Conservation (phyloP, 2,797 vertebrate genomes). For the Phataginus tetradactyla region DNA sequence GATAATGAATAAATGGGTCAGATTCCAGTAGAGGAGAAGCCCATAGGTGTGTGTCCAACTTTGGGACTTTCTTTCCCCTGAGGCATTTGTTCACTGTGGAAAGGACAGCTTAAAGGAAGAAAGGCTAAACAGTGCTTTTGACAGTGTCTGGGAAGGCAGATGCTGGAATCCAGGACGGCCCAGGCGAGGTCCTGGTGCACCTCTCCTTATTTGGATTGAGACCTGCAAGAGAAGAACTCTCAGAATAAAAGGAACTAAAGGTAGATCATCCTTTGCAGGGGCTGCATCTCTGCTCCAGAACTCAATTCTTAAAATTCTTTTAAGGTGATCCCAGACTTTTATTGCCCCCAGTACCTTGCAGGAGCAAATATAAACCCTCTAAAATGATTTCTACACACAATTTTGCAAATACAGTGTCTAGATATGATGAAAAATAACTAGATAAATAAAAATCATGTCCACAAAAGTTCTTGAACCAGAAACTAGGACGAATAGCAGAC, state of each 20-base stretch:
- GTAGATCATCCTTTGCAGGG: background rate
- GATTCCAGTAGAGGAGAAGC: background rate
- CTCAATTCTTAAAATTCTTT: background rate
- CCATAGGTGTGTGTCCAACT: rapidly evolving
- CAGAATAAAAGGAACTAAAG: background rate
- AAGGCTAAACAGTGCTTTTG: background rate
- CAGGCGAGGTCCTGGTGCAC: background rate
- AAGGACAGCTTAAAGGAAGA: background rate
- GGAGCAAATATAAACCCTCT: background rate
- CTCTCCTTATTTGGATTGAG: background rate
- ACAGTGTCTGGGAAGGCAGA: background rate
- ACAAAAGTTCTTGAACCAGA: background rate
- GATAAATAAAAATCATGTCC: background rate
- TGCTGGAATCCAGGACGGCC: background rate
- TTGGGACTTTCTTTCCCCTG: background rate
- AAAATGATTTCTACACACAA: background rate
- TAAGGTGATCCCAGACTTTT: background rate
- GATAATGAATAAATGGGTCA: background rate
- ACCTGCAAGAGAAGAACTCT: background rate
- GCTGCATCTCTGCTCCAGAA: background rate
- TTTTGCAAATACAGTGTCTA: background rate
- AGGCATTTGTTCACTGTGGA: background rate
- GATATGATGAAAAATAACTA: background rate
- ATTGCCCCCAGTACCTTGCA: background rate
- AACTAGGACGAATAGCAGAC: background rate